These are phyloP conservation scores for Macrocentrus cingulum DNA, from an alignment of 1,140 invertebrate genomes.

Conservation along the genomic window DNA sequence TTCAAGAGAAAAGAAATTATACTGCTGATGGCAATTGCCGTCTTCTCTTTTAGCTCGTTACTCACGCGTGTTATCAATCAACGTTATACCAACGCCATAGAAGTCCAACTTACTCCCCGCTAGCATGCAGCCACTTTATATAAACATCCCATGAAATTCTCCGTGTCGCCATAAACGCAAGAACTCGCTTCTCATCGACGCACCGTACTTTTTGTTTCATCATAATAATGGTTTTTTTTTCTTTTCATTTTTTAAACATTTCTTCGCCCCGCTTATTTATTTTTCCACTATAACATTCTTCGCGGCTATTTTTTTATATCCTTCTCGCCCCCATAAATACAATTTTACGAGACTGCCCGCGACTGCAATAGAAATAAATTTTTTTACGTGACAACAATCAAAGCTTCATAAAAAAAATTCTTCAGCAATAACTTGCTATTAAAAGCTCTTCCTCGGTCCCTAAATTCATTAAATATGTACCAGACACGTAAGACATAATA, in stretches of 20 bases:
- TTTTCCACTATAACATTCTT: not conserved
- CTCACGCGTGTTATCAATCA: constrained; percentile 23
- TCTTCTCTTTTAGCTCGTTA: constrained; percentile 22
- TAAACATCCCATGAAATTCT: constrained; percentile 27
- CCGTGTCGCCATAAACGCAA: constrained; percentile 23
- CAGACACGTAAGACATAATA: too few relatives aligned
- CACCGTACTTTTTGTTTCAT: not conserved
- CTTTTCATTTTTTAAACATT: not conserved
- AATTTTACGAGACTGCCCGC: not conserved
- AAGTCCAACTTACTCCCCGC: constrained; percentile 8
- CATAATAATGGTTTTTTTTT: not conserved
- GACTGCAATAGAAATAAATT: not conserved
- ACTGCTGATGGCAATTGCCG: not conserved
- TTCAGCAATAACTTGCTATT: too few relatives aligned
- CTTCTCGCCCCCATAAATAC: not conserved
- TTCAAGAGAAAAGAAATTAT: constrained; percentile 6
- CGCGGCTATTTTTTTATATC: not conserved
- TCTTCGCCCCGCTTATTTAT: not conserved
- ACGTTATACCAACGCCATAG: constrained; percentile 13
- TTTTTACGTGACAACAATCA: not conserved
- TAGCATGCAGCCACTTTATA: constrained; percentile 17
- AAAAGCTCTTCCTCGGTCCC: too few relatives aligned
- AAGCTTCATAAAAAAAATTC: too few relatives aligned
- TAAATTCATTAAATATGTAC: too few relatives aligned
- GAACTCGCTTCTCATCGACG: constrained; percentile 13